A percentile compares a stretch with the other conserved stretches of the same genome.
Evolutionary conservation across 2,797 vertebrate genomes (phyloP).

Genomic region (Danio albolineatus): DNA sequence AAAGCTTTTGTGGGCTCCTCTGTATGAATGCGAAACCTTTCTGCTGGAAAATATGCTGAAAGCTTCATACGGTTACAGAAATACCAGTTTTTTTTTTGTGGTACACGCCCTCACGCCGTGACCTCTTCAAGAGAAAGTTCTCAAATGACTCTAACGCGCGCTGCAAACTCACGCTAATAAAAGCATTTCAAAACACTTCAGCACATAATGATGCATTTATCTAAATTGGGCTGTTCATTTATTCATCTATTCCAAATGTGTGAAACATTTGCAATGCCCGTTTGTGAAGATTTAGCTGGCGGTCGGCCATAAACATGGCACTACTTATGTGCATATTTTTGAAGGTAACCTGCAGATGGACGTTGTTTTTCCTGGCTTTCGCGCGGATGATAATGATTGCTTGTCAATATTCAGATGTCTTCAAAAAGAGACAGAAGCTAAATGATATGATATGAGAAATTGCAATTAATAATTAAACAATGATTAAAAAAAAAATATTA

Average conservation of each 20-base stretch:
- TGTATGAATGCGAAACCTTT: conserved; percentile 11
- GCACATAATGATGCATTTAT: conserved; percentile 45
- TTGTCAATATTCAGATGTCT: not conserved
- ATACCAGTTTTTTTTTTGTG: not conserved
- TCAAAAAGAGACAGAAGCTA: not conserved
- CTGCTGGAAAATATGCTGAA: conserved; percentile 12
- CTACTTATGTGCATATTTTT: conserved; percentile 34
- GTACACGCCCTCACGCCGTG: not conserved
- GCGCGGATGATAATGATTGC: not conserved
- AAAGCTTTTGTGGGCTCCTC: conserved; percentile 18
- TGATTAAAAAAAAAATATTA: not conserved
- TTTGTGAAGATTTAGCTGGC: conserved; percentile 45
- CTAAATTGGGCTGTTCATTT: conserved; percentile 43
- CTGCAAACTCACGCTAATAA: conserved; percentile 23
- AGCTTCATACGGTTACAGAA: conserved; percentile 26
- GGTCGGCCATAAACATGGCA: conserved; percentile 38
- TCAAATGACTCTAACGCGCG: conserved; percentile 1
- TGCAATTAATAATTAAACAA: not conserved
- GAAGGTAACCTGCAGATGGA: conserved; percentile 31
- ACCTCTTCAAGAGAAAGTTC: conserved; percentile 23
- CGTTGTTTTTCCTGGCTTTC: conserved; percentile 18
- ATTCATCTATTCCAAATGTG: conserved; percentile 45
- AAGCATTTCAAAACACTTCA: conserved; percentile 42
- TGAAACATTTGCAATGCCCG: conserved; percentile 37
- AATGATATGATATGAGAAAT: not conserved